phyloP scores from a whole-genome alignment of 2,113 vertebrate genomes.

The Indicator indicator region DNA sequence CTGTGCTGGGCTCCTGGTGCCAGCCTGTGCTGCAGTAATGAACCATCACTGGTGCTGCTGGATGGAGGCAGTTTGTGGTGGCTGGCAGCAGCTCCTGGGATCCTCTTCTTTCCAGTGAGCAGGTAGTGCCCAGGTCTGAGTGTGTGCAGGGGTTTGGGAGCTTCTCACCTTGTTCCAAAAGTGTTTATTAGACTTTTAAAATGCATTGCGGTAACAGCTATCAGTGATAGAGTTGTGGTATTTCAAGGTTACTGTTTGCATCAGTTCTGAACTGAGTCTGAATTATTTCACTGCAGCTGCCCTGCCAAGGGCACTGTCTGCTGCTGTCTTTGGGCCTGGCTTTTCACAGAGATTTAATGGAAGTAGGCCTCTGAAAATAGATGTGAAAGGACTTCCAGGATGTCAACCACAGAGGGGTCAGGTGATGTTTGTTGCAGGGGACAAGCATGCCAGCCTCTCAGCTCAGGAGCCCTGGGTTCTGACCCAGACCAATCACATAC shows the following conservation, averaged over 20 bases:
- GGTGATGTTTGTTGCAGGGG: neutral
- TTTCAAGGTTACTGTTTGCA: conserved; percentile 15
- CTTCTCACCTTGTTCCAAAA: neutral
- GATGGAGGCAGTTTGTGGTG: neutral
- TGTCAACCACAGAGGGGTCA: neutral
- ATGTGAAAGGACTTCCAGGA: neutral
- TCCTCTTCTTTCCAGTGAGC: neutral
- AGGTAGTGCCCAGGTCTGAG: neutral
- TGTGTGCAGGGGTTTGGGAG: neutral
- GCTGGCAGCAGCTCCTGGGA: neutral
- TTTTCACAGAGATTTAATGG: neutral
- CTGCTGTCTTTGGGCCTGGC: neutral
- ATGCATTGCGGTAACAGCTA: neutral
- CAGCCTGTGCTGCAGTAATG: neutral
- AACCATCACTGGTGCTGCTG: neutral
- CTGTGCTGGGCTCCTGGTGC: fast-evolving
- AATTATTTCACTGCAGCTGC: neutral
- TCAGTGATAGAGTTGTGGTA: neutral
- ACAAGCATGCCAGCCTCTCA: neutral
- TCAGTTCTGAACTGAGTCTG: neutral
- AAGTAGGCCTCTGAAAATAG: neutral
- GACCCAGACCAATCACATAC: neutral
- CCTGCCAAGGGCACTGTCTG: neutral
- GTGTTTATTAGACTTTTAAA: neutral
- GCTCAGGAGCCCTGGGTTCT: neutral